Conservation (phyloP, 1,140 invertebrate genomes). For the Copidosoma floridanum region DNA sequence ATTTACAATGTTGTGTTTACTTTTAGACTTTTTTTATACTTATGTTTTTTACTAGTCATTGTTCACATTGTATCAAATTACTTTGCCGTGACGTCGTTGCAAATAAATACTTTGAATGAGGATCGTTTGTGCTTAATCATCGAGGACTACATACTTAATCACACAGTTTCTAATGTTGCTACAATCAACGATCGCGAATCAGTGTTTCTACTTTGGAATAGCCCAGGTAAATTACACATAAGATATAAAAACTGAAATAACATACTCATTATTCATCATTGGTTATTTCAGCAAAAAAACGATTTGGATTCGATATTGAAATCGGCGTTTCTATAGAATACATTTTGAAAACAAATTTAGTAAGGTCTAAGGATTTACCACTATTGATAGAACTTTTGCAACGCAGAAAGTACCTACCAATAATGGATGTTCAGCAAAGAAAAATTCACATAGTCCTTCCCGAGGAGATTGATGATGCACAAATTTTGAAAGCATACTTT, state of each 20-base stretch:
- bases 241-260: slow-evolving; percentile 37
- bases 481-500: slow-evolving; percentile 59
- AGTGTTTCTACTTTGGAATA: slow-evolving; percentile 56
- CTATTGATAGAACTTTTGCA: slow-evolving; percentile 46
- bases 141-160: slow-evolving; percentile 60
- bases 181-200: slow-evolving; percentile 62
- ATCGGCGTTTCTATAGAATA: slow-evolving; percentile 58
- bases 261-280: neutral
- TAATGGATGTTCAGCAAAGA: slow-evolving; percentile 48
- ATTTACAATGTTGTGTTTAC: slow-evolving; percentile 21
- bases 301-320: slow-evolving; percentile 58
- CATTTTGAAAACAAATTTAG: slow-evolving; percentile 45
- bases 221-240: slow-evolving; percentile 48
- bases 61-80: slow-evolving; percentile 87
- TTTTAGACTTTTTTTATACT: slow-evolving; percentile 63
- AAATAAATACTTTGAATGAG: slow-evolving; percentile 78
- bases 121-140: slow-evolving; percentile 69
- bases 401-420: slow-evolving; percentile 54
- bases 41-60: slow-evolving; percentile 73
- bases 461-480: slow-evolving; percentile 45
- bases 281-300: slow-evolving; percentile 47
- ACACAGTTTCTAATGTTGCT: slow-evolving; percentile 54
- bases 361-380: slow-evolving; percentile 41
- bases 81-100: slow-evolving; percentile 71
- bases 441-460: slow-evolving; percentile 55